A percentile compares a stretch with the other conserved stretches of the same genome.
Conservation (phyloP, 2,888 invertebrate genomes). For the Perizoma affinitatum region DNA sequence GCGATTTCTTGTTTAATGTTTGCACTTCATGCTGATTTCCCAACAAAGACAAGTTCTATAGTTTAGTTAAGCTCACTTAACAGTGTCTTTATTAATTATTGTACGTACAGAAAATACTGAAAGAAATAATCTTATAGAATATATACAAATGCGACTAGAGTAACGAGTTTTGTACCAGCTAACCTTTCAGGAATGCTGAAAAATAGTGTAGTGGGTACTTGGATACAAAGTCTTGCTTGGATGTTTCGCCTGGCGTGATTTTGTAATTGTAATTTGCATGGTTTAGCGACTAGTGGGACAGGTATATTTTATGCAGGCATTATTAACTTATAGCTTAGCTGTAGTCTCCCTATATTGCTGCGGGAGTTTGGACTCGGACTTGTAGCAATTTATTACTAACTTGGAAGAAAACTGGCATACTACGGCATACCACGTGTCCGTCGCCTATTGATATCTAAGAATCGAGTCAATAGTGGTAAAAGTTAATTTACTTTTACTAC, state of each 20-base stretch:
- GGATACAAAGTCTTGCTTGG: neutral
- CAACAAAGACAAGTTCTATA: constrained; percentile 1
- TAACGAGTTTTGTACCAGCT: too few species aligned
- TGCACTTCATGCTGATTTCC: neutral
- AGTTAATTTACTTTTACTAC: too few species aligned
- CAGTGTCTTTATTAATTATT: constrained; percentile 1
- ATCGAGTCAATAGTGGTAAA: too few species aligned
- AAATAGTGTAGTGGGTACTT: too few species aligned
- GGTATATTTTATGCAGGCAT: neutral
- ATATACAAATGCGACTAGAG: too few species aligned
- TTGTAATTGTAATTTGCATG: constrained; percentile 21
- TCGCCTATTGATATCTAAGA: too few species aligned
- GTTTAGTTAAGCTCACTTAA: constrained; percentile 18
- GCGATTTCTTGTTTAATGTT: constrained; percentile 12
- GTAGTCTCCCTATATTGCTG: constrained; percentile 1
- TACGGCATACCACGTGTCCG: too few species aligned
- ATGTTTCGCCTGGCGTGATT: constrained; percentile 19
- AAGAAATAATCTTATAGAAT: too few species aligned
- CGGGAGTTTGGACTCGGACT: neutral
- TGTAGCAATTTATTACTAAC: neutral
- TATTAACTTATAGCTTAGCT: neutral
- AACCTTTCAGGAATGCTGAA: too few species aligned
- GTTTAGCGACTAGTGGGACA: constrained; percentile 16
- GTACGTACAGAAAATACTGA: too few species aligned
- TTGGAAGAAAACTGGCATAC: too few species aligned